Evolutionary conservation across 1,140 invertebrate genomes (phyloP).

Genomic region (Triops cancriformis): DNA sequence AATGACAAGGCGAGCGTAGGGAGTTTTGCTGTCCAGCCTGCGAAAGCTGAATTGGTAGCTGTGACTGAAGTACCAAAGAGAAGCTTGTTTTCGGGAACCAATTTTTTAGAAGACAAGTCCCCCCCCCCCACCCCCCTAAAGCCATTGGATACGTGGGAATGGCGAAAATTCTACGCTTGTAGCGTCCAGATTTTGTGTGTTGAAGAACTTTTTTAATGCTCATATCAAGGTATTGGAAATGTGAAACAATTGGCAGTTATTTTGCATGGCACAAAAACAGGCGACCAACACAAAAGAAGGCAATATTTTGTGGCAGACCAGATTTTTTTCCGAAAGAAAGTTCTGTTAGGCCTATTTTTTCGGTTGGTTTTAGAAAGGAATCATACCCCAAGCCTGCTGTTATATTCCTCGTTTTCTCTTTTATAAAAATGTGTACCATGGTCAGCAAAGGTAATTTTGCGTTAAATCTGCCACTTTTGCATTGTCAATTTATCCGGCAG

Average conservation of each 20-base stretch:
- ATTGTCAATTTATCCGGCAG: background rate
- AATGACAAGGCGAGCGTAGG: background rate
- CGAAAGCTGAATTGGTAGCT: conserved; percentile 1
- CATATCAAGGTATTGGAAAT: background rate
- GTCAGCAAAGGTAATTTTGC: background rate
- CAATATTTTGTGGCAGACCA: background rate
- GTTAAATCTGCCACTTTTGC: background rate
- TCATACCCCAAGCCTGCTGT: background rate
- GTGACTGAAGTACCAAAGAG: conserved; percentile 8
- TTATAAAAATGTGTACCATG: background rate
- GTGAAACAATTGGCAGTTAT: background rate
- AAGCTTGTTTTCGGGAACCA: conserved; percentile 5
- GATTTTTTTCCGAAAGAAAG: background rate
- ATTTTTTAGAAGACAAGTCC: background rate
- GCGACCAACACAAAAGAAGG: background rate
- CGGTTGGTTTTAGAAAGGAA: conserved; percentile 2
- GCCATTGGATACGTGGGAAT: background rate
- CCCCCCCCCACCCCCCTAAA: background rate
- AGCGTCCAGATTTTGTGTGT: background rate
- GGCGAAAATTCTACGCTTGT: background rate
- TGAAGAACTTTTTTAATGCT: background rate
- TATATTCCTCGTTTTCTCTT: conserved; percentile 14
- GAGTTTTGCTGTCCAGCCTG: background rate
- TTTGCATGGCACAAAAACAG: background rate
- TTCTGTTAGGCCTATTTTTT: conserved; percentile 10